phyloP scores from a whole-genome alignment of 1,140 invertebrate genomes.

The Pseudobourletiella spinata region DNA sequence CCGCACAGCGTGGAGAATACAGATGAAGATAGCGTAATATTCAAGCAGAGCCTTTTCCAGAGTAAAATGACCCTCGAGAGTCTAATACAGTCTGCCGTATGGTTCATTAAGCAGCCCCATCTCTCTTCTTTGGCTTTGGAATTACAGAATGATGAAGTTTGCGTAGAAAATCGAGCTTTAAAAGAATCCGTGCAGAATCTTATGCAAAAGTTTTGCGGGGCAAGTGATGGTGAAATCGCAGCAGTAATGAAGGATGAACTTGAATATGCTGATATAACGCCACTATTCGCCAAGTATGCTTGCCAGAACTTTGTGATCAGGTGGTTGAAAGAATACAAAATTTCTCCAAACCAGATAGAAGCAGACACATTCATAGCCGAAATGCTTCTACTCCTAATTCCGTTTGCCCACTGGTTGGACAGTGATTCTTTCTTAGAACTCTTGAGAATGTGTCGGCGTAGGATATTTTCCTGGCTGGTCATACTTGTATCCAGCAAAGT shows the following conservation, averaged over 20 bases:
- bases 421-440: background rate
- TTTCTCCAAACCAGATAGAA: background rate
- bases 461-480: background rate
- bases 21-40: constrained; percentile 4
- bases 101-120: background rate
- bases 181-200: too few relatives aligned
- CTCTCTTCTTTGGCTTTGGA: too few relatives aligned
- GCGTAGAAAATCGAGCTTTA: too few relatives aligned
- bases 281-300: background rate
- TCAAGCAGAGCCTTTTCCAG: background rate
- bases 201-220: too few relatives aligned
- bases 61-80: constrained; percentile 2
- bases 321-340: constrained; percentile 1
- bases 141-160: too few relatives aligned
- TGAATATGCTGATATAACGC: too few relatives aligned
- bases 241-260: too few relatives aligned
- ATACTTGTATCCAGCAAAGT: background rate
- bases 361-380: constrained; percentile 11
- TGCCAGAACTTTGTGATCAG: background rate
- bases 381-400: constrained; percentile 1
- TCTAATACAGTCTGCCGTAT: background rate
- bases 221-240: too few relatives aligned
- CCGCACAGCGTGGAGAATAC: background rate
- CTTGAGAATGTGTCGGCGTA: background rate
- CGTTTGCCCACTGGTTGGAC: background rate